phyloP scores from a whole-genome alignment of 2,888 invertebrate species.

The Scrobipalpa atriplicella region DNA sequence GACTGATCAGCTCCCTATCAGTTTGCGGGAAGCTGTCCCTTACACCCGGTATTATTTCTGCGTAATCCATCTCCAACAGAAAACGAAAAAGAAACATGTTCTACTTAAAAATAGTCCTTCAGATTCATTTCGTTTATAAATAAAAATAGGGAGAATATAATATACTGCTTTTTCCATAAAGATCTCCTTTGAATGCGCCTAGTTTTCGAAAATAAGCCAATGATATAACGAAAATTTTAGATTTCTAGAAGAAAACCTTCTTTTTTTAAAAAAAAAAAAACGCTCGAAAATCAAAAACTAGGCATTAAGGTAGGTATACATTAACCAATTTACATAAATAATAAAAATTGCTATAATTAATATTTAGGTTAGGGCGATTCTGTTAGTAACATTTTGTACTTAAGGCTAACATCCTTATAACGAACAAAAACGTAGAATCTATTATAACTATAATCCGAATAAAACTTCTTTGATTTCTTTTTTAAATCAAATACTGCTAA shows the following conservation, averaged over 20 bases:
- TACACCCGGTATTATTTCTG: background rate
- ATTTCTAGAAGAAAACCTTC: background rate
- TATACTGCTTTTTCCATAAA: slow-evolving; percentile 49
- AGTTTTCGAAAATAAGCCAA: slow-evolving; percentile 20
- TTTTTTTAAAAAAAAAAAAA: background rate
- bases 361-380: slow-evolving; percentile 59
- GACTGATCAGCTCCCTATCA: no score
- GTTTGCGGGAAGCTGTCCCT: no score
- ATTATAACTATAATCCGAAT: slow-evolving; percentile 48
- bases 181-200: slow-evolving; percentile 51
- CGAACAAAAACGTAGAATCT: slow-evolving; percentile 49
- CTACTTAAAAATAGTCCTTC: slow-evolving; percentile 43
- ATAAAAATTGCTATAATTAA: slow-evolving; percentile 47
- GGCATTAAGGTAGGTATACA: slow-evolving; percentile 68
- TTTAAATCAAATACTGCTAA: slow-evolving; percentile 46
- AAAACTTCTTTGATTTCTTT: slow-evolving; percentile 48
- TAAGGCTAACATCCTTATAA: slow-evolving; percentile 65
- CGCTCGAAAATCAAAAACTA: background rate
- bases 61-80: slow-evolving; percentile 21
- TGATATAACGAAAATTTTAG: background rate
- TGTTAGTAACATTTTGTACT: slow-evolving; percentile 77
- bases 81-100: slow-evolving; percentile 39
- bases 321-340: slow-evolving; percentile 68
- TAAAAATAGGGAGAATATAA: slow-evolving; percentile 43
- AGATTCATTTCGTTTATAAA: slow-evolving; percentile 57